These are phyloP conservation scores for Meda fulgida DNA, from an alignment of 2,797 vertebrate species.

Conservation along the genomic window DNA sequence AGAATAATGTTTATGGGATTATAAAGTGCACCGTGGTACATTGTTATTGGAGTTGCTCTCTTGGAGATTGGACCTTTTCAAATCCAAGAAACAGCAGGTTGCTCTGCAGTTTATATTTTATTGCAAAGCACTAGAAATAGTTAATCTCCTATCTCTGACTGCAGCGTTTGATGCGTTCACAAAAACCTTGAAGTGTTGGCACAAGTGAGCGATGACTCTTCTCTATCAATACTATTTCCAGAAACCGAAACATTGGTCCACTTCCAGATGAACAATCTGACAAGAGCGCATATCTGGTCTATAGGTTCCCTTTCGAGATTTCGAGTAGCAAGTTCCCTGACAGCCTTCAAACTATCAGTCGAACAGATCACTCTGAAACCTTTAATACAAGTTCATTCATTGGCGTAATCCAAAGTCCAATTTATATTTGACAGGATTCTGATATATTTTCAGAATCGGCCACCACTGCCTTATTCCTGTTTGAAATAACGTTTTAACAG, in stretches of 20 bases:
- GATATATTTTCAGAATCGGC: neutral
- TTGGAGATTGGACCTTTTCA: constrained; percentile 73
- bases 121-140: constrained; percentile 54
- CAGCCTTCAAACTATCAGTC: constrained; percentile 22
- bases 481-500: neutral
- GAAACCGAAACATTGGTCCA: constrained; percentile 32
- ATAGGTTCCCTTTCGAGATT: constrained; percentile 31
- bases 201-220: constrained; percentile 35
- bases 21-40: constrained; percentile 69
- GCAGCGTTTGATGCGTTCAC: constrained; percentile 41
- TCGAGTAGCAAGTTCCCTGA: constrained; percentile 1
- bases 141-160: constrained; percentile 50
- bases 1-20: constrained; percentile 78
- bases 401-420: neutral
- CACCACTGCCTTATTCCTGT: neutral
- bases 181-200: constrained; percentile 44
- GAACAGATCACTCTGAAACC: neutral
- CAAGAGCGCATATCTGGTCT: constrained; percentile 38
- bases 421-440: neutral
- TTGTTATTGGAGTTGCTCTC: constrained; percentile 65
- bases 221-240: constrained; percentile 36
- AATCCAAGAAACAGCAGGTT: constrained; percentile 81
- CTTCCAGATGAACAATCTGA: constrained; percentile 32
- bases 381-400: neutral
- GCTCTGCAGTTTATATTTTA: constrained; percentile 55